These are phyloP conservation scores for Sciurus vulgaris DNA, from an alignment of 2,797 vertebrate species.

Conservation along the genomic window DNA sequence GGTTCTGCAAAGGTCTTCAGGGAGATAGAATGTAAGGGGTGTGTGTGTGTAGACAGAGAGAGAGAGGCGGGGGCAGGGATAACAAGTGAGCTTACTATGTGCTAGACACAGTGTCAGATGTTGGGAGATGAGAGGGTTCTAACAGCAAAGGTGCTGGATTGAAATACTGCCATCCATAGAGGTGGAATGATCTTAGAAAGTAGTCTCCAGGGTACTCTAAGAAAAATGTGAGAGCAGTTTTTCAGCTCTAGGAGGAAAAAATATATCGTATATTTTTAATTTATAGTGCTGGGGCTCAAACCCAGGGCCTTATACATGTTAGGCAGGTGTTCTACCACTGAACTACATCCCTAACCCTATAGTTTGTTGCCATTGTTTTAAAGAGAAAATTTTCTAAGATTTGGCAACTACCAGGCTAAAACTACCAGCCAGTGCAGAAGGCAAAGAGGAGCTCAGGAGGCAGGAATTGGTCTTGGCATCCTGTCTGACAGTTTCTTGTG, in stretches of 20 bases:
- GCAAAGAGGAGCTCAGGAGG: background rate
- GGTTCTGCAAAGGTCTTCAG: background rate
- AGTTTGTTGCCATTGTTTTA: background rate
- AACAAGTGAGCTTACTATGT: background rate
- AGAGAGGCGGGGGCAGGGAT: background rate
- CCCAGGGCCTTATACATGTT: too few relatives aligned
- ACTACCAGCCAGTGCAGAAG: background rate
- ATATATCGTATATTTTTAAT: too few relatives aligned
- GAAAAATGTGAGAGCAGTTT: background rate
- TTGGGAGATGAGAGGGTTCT: background rate
- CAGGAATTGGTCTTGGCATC: background rate
- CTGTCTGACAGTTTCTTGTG: background rate
- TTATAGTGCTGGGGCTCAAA: too few relatives aligned
- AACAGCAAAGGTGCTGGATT: background rate
- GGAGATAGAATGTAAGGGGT: background rate
- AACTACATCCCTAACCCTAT: too few relatives aligned
- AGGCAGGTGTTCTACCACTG: too few relatives aligned
- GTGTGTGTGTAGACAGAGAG: background rate
- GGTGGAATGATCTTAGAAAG: background rate
- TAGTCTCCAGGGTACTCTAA: background rate
- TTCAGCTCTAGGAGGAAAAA: slow-evolving; percentile 32
- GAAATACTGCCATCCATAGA: background rate
- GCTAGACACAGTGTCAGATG: background rate
- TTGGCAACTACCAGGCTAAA: background rate
- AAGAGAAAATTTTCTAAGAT: background rate